phyloP scores from a whole-genome alignment of 2,797 vertebrate species.

The Oceanodroma leucorhoa region DNA sequence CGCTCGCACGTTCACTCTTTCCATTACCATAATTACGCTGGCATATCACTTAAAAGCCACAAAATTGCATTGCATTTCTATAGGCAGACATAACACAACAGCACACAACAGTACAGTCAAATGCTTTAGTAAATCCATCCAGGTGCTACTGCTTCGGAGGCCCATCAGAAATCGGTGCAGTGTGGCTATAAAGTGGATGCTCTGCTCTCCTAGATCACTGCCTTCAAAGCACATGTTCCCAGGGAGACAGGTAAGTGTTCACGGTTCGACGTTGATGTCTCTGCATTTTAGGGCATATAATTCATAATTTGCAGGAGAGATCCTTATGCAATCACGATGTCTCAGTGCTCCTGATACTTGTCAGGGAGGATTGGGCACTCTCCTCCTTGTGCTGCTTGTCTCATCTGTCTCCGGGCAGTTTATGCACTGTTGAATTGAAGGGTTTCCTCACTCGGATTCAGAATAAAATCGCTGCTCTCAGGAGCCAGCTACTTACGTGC shows the following conservation, averaged over 20 bases:
- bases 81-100: background rate
- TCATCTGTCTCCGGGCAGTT: background rate
- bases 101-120: background rate
- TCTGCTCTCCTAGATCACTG: background rate
- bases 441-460: background rate
- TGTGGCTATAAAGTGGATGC: background rate
- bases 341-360: background rate
- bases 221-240: background rate
- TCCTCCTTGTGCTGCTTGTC: background rate
- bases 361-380: background rate
- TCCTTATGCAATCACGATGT: background rate
- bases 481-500: background rate
- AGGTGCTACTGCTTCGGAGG: background rate
- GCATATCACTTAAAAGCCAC: background rate
- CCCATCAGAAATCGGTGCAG: background rate
- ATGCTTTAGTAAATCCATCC: background rate
- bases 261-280: rapidly evolving
- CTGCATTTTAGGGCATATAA: background rate
- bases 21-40: background rate
- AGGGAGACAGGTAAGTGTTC: background rate
- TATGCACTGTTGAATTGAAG: background rate
- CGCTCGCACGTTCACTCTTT: background rate
- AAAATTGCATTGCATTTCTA: background rate
- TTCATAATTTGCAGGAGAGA: background rate
- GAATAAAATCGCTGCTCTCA: background rate